Evolutionary conservation across 2,888 invertebrate genomes (phyloP), one percentile per base, ranked within the genome.

Genomic region (Netelia melanura): DNA sequence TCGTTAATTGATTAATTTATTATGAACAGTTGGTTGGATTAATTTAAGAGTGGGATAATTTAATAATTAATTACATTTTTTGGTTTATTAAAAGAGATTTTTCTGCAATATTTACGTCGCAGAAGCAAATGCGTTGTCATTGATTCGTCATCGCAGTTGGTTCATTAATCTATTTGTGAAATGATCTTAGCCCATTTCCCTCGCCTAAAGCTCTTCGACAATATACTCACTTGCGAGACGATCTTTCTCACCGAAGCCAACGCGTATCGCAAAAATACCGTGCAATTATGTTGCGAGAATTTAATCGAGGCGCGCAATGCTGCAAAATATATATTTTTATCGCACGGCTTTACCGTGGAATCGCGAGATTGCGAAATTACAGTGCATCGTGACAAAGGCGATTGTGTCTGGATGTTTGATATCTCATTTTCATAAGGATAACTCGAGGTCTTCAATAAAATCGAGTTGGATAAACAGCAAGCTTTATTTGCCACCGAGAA

Each of bases 141-240:
- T 14, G 3, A 48, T 48, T 48, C 25, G 9, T 21, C 52, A 74
- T 62, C 43, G 21, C 25, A n/a, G 17, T n/a, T 23, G 25, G 64
- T 8, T 64, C 1, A 54, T 30, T 64, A 54, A 64, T 75, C 38
- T 38, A 62, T 54, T 64, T 64, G 17, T 52, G 64, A 64, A 54
- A 64, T 1, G 21, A 52, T 64, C 52, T 64, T 52, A 62, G 74
- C 62, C 74, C 44, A 74, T 9, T 62, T 74, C 38, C 11, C 56
- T 65, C 65, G 43, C 43, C 23, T 62, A 21, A 38, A 64, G 48
- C 10, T 48, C 25, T 54, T 52, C 44, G 43, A 0, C 44, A 38
- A 61, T 30, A 9, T 38, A 14, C n/a, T 14, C 3, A 10, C 48
- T 14, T 14, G 48, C 3, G 14, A 10, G 48, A 48, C 10, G 10